Evolutionary conservation across 92 coral and sea anemone species (phyloP), one percentile per base, ranked within the genome.

Genomic region (Zoanthus gigantus): DNA sequence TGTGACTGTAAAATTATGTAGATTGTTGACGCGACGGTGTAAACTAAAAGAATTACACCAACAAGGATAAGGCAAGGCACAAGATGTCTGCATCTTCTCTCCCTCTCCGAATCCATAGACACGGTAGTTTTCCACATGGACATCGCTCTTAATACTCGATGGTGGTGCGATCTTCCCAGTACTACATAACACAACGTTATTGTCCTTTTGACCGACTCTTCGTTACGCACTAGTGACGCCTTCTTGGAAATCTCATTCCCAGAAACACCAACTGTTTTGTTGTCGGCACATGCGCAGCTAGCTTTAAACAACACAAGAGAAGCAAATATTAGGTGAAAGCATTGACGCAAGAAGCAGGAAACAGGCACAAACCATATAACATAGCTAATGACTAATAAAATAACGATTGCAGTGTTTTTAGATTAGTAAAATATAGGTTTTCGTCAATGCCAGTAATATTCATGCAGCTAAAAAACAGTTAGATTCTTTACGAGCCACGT

Each of bases 1-100:
- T 79, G 86, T 23, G 95, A 91, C 91, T 94, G 98, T 85, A 81
- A 68, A 73, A 81, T 63, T 44, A 81, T 81, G 23, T 81, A 81
- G 85, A 28, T 63, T 13, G 85, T 81, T 5, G 85, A 71, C 23
- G 85, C 23, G 23, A 81, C 75, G 10, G 85, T 81, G 74, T 81
- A 81, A 23, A 81, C 10, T 17, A 81, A 66, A 52, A 81, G 75
- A 65, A 63, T 63, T 54, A 63, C 23, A 15, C 57, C 63, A 44
- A 66, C 46, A 14, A 81, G 17, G 75, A 81, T 29, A 11, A 81
- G 85, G 75, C 85, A 81, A 81, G 85, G 85, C 44, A 81, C 18
- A 30, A 81, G 60, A 44, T 45, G 6, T 66, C 75, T 48, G 75
- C 74, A 81, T 81, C 54, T 81, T 16, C 44, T 81, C 12, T 29